These are phyloP conservation scores for Chironomus tepperi DNA, from an alignment of 1,140 invertebrate genomes.

Conservation along the genomic window DNA sequence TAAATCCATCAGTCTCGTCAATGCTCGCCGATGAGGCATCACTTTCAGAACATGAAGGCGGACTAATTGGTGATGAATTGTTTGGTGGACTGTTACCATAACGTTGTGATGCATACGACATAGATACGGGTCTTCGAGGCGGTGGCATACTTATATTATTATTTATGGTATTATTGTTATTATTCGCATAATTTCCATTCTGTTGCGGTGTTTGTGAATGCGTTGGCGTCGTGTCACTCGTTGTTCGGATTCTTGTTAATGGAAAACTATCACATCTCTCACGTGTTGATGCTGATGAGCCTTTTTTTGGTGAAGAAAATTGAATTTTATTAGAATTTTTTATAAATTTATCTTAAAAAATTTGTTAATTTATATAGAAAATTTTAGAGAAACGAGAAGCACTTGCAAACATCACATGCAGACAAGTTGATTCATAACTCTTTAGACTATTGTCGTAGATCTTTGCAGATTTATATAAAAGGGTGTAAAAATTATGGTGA, in stretches of 20 bases:
- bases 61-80: slow-evolving; percentile 48
- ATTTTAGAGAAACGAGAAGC: no score
- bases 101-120: slow-evolving; percentile 41
- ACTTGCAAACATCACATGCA: no score
- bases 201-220: slow-evolving; percentile 29
- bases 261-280: slow-evolving; percentile 74
- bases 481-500: no score
- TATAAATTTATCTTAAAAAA: background rate
- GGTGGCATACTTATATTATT: slow-evolving; percentile 27
- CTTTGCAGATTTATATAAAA: no score
- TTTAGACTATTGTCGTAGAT: no score
- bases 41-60: slow-evolving; percentile 56
- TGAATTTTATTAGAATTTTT: background rate
- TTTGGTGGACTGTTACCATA: slow-evolving; percentile 54
- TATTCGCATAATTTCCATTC: slow-evolving; percentile 5
- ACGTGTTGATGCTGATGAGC: slow-evolving; percentile 39
- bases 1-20: slow-evolving; percentile 46
- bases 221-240: slow-evolving; percentile 49
- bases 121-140: slow-evolving; percentile 44
- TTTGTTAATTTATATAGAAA: no score
- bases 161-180: slow-evolving; percentile 4
- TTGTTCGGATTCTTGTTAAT: slow-evolving; percentile 51
- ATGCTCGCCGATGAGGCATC: slow-evolving; percentile 61
- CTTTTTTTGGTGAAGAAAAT: background rate
- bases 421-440: no score